Evolutionary conservation across 2,888 invertebrate genomes (phyloP), one percentile per base, ranked within the genome.

Genomic region (Falcaria lacertinaria): DNA sequence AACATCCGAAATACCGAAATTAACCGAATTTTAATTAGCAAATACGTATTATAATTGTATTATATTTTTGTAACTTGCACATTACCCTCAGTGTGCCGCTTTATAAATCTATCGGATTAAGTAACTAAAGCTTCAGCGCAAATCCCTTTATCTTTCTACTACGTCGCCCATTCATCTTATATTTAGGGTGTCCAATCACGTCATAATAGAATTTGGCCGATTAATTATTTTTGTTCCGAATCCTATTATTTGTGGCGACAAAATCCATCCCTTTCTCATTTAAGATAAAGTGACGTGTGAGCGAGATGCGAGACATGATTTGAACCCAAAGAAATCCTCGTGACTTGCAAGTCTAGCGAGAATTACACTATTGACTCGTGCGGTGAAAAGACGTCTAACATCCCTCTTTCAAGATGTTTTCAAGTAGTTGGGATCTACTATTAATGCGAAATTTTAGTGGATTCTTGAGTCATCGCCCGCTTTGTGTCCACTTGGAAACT

Each of bases 131-230:
- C 34, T 34, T 34, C 32, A 43, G 14, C 35, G 28, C 17, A 42
- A 57, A 61, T 59, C 56, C 51, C 44, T 57, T 61, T 59, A 80
- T 80, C 79, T 77, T 76, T 75, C 69, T 67, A 54, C 64, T 64
- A 60, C 64, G 64, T 48, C 58, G 64, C 60, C 48, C 64, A 59
- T 52, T 60, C 55, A 62, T 64, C 58, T 54, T 48, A 64, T 69
- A 64, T 64, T 67, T 64, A 52, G 54, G 50, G 52, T 47, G 49
- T 62, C 58, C 54, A 64, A 71, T 68, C 62, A 66, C 64, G 58
- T 67, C 61, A 60, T 71, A 67, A 69, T 69, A 60, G 66, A 68
- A 62, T 65, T 64, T 50, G 44, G 46, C 55, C 60, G 69, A 77
- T 75, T 75, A 72, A 80, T 80, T 76, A 77, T 66, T 67, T 70